Evolutionary conservation across 2,797 vertebrate genomes (phyloP), one percentile per base, ranked within the genome.

Genomic region (Enteromius afrohamiltoni): DNA sequence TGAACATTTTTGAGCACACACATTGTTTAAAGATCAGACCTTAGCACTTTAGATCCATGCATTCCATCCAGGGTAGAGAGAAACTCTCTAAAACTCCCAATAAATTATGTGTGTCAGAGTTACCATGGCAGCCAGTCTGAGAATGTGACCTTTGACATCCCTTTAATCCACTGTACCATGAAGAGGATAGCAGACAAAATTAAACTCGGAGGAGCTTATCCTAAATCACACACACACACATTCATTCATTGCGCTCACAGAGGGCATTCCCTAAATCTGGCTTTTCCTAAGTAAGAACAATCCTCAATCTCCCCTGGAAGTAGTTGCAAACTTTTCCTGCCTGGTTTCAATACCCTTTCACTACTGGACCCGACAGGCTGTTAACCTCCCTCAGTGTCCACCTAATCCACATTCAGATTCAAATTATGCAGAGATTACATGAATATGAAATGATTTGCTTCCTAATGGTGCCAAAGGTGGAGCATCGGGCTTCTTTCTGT

Each of bases 81-180:
- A 73, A 70, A 80, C 64, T 40, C 83, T 82, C 77, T 85, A 77
- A 87, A 82, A 80, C 79, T 69, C 65, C 55, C 73, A 71, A 81
- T 86, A 83, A 89, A 86, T 85, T 74, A 74, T 31, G 17, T 85
- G 47, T 31, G 86, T 87, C 84, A 81, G 64, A 29, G 83, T 88
- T 86, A 77, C 85, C 78, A 83, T 87, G 88, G 78, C 77, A 82
- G 73, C 67, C 79, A 47, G 87, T 88, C 82, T 80, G 84, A 85
- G 86, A 87, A 88, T 87, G 84, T 75, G 85, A 86, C 85, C 85
- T 88, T 76, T 87, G 82, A 81, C 86, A 78, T 84, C 42, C 40
- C 70, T 85, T 79, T 89, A 86, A 89, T 87, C 83, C 83, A 83
- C 81, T 87, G 80, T 79, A 81, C 67, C 86, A 53, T 77, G 79